Percentiles rank a stretch among this genome's conserved stretches.
phyloP scores from a whole-genome alignment of 2,888 invertebrate genomes.

The Icerya purchasi region DNA sequence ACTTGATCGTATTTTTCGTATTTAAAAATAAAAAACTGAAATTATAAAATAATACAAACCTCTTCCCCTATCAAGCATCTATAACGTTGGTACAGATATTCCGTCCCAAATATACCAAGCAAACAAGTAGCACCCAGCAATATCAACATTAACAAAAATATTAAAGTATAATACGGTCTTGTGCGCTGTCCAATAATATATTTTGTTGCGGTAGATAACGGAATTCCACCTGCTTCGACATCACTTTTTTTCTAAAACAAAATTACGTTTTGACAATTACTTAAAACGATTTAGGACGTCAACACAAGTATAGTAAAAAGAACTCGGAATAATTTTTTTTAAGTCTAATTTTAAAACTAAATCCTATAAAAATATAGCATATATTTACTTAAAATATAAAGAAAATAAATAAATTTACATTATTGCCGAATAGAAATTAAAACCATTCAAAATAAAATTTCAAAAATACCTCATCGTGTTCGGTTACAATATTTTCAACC shows the following conservation, averaged over 20 bases:
- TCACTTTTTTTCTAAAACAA: constrained; percentile 4
- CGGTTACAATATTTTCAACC: constrained; percentile 31
- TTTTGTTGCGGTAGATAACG: constrained; percentile 6
- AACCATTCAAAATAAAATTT: too few species aligned
- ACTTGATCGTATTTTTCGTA: too few species aligned
- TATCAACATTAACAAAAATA: constrained; percentile 9
- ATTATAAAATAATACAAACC: constrained; percentile 4
- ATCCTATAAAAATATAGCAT: too few species aligned
- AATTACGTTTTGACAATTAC: too few species aligned
- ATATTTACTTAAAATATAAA: too few species aligned
- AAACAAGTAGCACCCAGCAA: constrained; percentile 10
- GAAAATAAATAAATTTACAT: too few species aligned
- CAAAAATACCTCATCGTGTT: constrained; percentile 13
- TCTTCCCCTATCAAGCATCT: constrained; percentile 10
- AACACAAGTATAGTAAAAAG: too few species aligned
- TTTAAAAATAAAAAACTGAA: background rate
- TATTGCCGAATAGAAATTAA: too few species aligned
- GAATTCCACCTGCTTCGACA: constrained; percentile 9
- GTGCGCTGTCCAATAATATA: constrained; percentile 10
- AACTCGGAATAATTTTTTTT: too few species aligned
- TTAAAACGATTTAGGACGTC: too few species aligned
- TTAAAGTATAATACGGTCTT: constrained; percentile 10
- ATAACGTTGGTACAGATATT: constrained; percentile 12
- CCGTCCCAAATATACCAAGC: constrained; percentile 11
- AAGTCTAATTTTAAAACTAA: too few species aligned